phyloP scores from a whole-genome alignment of 2,113 vertebrate genomes.

The Scatophagus argus region DNA sequence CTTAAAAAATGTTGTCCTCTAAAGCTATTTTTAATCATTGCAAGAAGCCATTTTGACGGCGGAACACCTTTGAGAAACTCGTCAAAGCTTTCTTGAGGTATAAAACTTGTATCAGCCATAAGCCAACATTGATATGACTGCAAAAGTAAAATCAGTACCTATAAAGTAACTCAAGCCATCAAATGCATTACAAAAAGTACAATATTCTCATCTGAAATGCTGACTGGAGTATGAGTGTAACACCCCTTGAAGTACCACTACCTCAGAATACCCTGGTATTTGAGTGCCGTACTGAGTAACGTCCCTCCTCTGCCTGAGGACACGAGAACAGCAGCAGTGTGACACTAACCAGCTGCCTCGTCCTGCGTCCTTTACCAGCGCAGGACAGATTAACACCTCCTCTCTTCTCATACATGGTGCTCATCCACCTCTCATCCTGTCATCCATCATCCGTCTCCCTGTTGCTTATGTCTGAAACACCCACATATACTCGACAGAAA shows the following conservation, averaged over 20 bases:
- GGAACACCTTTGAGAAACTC: no score
- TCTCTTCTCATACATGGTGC: conserved; percentile 12
- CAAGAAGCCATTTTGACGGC: no score
- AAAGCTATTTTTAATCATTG: no score
- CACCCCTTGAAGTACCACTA: neutral
- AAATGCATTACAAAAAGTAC: no score
- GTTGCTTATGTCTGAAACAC: no score
- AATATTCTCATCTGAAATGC: neutral
- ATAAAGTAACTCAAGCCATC: no score
- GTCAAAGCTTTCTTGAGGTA: no score
- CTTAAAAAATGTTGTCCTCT: no score
- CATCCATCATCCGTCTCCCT: conserved; percentile 3
- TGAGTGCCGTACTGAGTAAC: neutral
- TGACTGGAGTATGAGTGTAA: neutral
- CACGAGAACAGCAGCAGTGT: neutral
- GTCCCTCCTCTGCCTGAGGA: neutral
- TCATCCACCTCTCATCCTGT: conserved; percentile 23
- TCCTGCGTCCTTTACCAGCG: conserved; percentile 19
- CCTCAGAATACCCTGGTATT: neutral
- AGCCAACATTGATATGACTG: neutral
- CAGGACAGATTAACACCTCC: conserved; percentile 39
- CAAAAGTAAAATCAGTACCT: neutral
- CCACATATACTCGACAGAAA: no score
- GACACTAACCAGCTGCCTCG: conserved; percentile 37
- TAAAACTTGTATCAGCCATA: no score